Evolutionary conservation across 2,888 invertebrate species (phyloP), one percentile per base, ranked within the genome.

Genomic region (Pherbina coryleti): DNA sequence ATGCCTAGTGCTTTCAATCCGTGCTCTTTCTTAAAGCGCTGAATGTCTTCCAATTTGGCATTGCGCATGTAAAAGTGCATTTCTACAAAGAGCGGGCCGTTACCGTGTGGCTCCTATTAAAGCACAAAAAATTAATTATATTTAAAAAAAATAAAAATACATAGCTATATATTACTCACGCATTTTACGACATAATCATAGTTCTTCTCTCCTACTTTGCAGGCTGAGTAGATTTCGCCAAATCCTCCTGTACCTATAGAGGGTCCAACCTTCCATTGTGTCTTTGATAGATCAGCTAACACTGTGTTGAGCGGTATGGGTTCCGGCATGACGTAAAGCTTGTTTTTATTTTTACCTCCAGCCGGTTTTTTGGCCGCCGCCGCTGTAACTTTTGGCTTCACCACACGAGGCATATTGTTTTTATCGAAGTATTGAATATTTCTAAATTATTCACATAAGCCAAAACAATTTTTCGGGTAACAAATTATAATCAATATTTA

Each of bases 211-310:
- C 91, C 92, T 28, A 90, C 90, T 76, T 92, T 92, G 89, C 93
- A 93, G 60, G 96, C 97, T 0, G 95, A 93, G 89, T 98, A 98
- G 84, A 98, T 97, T 88, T 97, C 96, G 0, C 98, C 98, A 88
- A 98, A 98, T 14, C 98, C 98, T 0, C 98, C 98, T 77, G 94
- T 92, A 0, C 98, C 98, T 79, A 98, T 96, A 0, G 97, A 94
- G 17, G 93, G 92, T 0, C 97, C 97, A 78, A 98, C 91, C 81
- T 93, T 93, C 98, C 98, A 98, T 87, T 94, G 92, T 81, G 94
- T 94, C 87, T 96, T 96, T 14, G 91, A 89, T 49, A 94, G 88
- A 89, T 98, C 97, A 55, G 92, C 92, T 55, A 98, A 90, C 75
- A 96, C 90, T 88, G 95, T 95, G 8, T 97, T 97, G 64, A 87